Evolutionary conservation across 2,888 invertebrate species (phyloP), one percentile per base, ranked within the genome.

Genomic region (Gortyna flavago): DNA sequence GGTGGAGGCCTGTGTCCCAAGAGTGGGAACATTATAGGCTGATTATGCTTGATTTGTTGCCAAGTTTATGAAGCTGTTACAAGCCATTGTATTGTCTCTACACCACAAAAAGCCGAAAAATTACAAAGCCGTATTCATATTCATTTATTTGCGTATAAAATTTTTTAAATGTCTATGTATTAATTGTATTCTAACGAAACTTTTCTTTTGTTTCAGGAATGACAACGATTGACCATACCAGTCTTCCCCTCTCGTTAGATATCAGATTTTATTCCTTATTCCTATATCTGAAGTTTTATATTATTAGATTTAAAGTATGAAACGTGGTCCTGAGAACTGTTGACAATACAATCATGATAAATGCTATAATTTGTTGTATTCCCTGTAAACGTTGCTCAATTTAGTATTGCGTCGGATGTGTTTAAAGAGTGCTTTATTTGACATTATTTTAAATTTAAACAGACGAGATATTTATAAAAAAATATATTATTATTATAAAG

Each of bases 241-340:
- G 96, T 96, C 96, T 96, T 96, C 96, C 96, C 94, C 93, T 93
- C 93, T 94, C 93, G 92, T 94, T 96, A 96, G 93, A 94, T 95
- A 94, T 93, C 95, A 96, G 92, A 96, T 94, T 95, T 92, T 94
- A 95, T 94, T 93, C 93, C 93, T 92, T 95, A 96, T 94, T 95
- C 93, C 94, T 96, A 95, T 95, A 94, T 93, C 94, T 94, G 92
- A 94, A 93, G 90, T 94, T 95, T 95, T 96, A 95, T 96, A 96
- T 95, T 94, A 94, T 93, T 95, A 95, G 94, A 92, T 88, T 91
- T 91, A 93, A 92, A 88, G 90, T 94, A 93, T 88, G 93, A 93
- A 91, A 88, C 88, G 92, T 92, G 91, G 92, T 94, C 93, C 92
- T 93, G 95, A 95, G 95, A 96, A 95, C 93, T 92, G 94, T 95